These are phyloP conservation scores for Cryptotis parvus DNA, from an alignment of 2,113 vertebrate species.

Conservation along the genomic window DNA sequence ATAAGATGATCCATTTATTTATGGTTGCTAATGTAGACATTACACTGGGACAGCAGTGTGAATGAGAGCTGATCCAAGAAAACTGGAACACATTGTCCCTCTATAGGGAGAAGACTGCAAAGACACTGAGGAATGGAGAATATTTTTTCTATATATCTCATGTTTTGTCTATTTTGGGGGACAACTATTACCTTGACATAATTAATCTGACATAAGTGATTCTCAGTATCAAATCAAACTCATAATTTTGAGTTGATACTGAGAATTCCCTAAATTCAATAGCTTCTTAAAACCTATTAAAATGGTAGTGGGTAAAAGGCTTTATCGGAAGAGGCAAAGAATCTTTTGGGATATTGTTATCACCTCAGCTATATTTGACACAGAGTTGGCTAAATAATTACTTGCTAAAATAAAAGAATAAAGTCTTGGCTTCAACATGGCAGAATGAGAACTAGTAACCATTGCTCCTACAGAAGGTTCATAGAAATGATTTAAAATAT, in stretches of 20 bases:
- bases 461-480: background rate
- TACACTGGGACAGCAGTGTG: background rate
- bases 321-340: constrained; percentile 14
- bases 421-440: constrained; percentile 33
- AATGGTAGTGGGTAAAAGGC: background rate
- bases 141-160: constrained; percentile 11
- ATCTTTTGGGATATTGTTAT: background rate
- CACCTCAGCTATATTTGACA: background rate
- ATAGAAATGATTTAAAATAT: background rate
- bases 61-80: background rate
- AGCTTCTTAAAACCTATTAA: background rate
- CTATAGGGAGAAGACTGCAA: background rate
- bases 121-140: background rate
- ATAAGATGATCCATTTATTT: constrained; percentile 1
- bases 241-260: constrained; percentile 52
- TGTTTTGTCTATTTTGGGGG: constrained; percentile 21
- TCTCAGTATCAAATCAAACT: no score
- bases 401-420: background rate
- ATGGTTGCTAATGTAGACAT: background rate
- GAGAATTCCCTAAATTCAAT: constrained; percentile 18
- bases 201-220: constrained; percentile 28
- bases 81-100: background rate
- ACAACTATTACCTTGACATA: constrained; percentile 53
- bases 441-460: constrained; percentile 4
- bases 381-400: background rate